Conservation (phyloP, 1,140 invertebrate species). For the Zaprionus lachaisei region DNA sequence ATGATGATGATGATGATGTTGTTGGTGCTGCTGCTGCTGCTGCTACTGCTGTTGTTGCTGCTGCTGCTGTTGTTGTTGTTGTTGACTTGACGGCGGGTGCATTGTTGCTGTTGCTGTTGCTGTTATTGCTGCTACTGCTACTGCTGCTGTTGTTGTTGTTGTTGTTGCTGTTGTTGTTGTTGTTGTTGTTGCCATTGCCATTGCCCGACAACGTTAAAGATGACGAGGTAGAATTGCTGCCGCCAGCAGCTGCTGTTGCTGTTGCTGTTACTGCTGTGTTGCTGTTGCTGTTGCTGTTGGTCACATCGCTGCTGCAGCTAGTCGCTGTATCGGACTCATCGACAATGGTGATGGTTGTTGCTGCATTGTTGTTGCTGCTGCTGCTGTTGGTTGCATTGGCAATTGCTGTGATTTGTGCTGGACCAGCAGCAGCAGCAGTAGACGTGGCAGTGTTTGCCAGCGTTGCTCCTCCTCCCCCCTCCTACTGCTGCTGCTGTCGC, state of each 20-base stretch:
- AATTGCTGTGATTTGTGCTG: background rate
- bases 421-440: background rate
- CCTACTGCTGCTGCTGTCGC: background rate
- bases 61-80: background rate
- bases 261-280: constrained; percentile 5
- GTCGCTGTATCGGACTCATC: constrained; percentile 71
- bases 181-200: background rate
- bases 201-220: constrained; percentile 10
- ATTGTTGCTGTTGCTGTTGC: constrained; percentile 12
- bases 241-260: background rate
- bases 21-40: constrained; percentile 15
- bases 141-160: background rate
- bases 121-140: background rate
- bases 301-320: constrained; percentile 61
- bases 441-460: background rate
- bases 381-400: constrained; percentile 3
- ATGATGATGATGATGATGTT: constrained; percentile 8
- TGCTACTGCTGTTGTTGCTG: constrained; percentile 6
- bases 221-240: constrained; percentile 15
- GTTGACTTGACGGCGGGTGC: constrained; percentile 19
- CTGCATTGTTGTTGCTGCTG: constrained; percentile 5
- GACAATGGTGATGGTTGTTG: constrained; percentile 67
- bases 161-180: background rate
- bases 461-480: background rate
- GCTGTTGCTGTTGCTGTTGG: constrained; percentile 20